Percentiles rank a stretch among this genome's conserved stretches.
Conservation (phyloP, 2,113 vertebrate genomes). For the Tretioscincus oriximinensis region DNA sequence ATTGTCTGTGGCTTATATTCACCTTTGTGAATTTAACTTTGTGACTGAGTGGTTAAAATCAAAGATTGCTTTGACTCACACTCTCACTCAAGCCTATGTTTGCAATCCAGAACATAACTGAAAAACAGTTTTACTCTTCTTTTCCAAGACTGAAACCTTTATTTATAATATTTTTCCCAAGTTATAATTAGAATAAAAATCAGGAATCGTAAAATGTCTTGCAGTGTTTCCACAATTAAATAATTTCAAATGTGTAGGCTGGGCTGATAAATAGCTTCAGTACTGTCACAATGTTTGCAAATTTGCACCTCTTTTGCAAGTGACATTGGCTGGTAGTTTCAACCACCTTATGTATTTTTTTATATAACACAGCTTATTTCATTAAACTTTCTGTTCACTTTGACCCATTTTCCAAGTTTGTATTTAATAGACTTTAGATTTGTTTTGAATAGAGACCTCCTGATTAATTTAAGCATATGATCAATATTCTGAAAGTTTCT, state of each 20-base stretch:
- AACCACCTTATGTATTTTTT: not conserved
- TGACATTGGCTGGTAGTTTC: not conserved
- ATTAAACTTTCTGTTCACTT: not conserved
- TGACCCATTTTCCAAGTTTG: not conserved
- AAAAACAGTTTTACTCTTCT: not conserved
- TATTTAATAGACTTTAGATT: not conserved
- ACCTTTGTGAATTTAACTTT: too few species aligned
- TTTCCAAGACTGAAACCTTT: not conserved
- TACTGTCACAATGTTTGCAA: not conserved
- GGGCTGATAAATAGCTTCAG: not conserved
- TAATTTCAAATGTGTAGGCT: not conserved
- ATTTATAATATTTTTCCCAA: not conserved
- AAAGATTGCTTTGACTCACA: too few species aligned
- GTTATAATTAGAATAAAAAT: not conserved
- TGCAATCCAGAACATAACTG: not conserved
- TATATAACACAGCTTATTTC: not conserved
- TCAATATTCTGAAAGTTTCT: not conserved
- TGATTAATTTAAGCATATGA: not conserved
- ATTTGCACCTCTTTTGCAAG: not conserved
- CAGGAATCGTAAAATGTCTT: not conserved
- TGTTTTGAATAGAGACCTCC: not conserved
- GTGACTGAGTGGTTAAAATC: too few species aligned
- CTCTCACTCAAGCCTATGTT: not conserved
- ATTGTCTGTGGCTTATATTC: too few species aligned
- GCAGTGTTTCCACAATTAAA: not conserved